Conservation (phyloP, 2,888 invertebrate genomes). For the Gandaritis pyraliata region DNA sequence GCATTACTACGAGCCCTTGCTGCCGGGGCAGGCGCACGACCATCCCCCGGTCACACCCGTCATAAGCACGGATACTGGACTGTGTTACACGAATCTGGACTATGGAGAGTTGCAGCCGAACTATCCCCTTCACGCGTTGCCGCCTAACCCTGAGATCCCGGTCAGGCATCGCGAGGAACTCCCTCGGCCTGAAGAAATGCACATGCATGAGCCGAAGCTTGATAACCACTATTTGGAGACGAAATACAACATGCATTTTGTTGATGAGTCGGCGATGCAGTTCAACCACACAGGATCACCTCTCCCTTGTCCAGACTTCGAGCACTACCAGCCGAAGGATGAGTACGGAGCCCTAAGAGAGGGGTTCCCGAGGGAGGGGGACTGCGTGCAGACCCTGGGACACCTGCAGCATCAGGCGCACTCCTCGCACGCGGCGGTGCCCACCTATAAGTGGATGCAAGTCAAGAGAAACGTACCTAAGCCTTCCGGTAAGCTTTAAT, state of each 20-base stretch:
- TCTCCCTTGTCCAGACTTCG: slow-evolving; percentile 84
- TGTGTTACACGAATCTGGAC: slow-evolving; percentile 95
- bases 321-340: slow-evolving; percentile 86
- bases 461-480: slow-evolving; percentile 98
- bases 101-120: slow-evolving; percentile 84
- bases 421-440: slow-evolving; percentile 87
- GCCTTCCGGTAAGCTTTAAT: slow-evolving; percentile 89
- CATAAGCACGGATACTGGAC: slow-evolving; percentile 93
- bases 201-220: slow-evolving; percentile 73
- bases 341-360: slow-evolving; percentile 79
- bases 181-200: slow-evolving; percentile 80
- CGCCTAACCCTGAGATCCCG: slow-evolving; percentile 78
- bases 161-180: slow-evolving; percentile 83
- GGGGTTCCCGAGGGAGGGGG: slow-evolving; percentile 65
- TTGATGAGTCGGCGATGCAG: slow-evolving; percentile 73
- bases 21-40: slow-evolving; percentile 73
- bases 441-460: slow-evolving; percentile 99
- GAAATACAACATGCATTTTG: slow-evolving; percentile 82
- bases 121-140: slow-evolving; percentile 82
- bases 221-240: slow-evolving; percentile 80
- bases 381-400: slow-evolving; percentile 63
- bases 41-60: slow-evolving; percentile 84
- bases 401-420: slow-evolving; percentile 69
- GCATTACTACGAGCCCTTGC: slow-evolving; percentile 81
- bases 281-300: slow-evolving; percentile 74